Base-by-base conservation (phyloP, 2,888 invertebrate genomes). In the Azorinus chamasolen region DNA sequence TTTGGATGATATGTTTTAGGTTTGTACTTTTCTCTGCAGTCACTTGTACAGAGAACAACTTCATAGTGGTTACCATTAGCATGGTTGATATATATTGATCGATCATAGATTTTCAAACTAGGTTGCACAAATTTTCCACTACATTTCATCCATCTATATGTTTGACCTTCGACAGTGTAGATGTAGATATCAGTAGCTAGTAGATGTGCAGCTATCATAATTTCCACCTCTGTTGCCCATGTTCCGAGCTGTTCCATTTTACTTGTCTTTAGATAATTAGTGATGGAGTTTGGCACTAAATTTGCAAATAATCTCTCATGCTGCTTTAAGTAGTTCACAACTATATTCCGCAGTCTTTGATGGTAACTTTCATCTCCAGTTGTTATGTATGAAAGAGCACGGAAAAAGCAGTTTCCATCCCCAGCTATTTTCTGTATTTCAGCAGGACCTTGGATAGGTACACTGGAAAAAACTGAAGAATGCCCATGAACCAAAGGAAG, bases 351-450 rank as follows among this genome's bases (percentile, higher is more conserved):
- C 1, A 72, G n/a, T 18, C 25, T 18, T 14, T 4, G 14, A 54
- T 65, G 39, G 46, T 64, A 4, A 20, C 54, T 46, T 53, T 72
- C 65, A 41, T n/a, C 25, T 22, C 72, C 61, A 32, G 65, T 65
- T 1, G 65, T 27, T 16, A 61, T 41, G 41, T 24, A 72, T 39
- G 72, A 65, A 14, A 72, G 53, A 14, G 59, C 14, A 16, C 72
- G 20, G 48, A 72, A 72, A 54, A 72, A 72, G 18, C 64, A 72
- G 50, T 72, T 72, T 14, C 71, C 71, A 59, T 71, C 71, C 18
- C 71, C 71, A 1, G 4, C 39, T 45, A 59, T 61, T 5, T 14
- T 27, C 43, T 55, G 48, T 0, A 71, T 10, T 18, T 43, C n/a
- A 32, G 27, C 1, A 22, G 65, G 65, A 18, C n/a, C 32, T 22